phyloP scores from a whole-genome alignment of 2,888 invertebrate genomes.

The Catocala fraxini region DNA sequence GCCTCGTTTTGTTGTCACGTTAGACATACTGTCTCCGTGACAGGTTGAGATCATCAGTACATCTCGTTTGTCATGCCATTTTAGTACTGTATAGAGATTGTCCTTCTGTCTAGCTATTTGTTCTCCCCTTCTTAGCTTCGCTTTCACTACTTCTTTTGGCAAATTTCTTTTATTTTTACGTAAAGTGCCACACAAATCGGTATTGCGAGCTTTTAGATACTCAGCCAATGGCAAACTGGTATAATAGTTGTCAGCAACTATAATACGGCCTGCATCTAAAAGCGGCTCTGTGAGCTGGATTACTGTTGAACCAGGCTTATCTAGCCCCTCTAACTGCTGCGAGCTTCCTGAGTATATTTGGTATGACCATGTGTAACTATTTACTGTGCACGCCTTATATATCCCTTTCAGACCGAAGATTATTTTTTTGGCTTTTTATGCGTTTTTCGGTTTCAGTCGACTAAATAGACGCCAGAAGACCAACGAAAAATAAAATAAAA shows the following conservation, averaged over 20 bases:
- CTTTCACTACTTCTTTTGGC: slow-evolving; percentile 27
- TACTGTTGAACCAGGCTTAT: no score
- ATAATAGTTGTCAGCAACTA: slow-evolving; percentile 37
- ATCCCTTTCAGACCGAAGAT: slow-evolving; percentile 16
- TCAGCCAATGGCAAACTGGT: slow-evolving; percentile 33
- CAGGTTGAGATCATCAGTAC: slow-evolving; percentile 42
- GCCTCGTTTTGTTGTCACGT: slow-evolving; percentile 5
- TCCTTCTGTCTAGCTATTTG: slow-evolving; percentile 35
- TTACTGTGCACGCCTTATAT: slow-evolving; percentile 26
- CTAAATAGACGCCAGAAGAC: no score
- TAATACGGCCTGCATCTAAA: slow-evolving; percentile 31
- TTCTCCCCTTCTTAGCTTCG: slow-evolving; percentile 26
- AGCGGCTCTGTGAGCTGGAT: slow-evolving; percentile 13
- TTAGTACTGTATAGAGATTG: slow-evolving; percentile 38
- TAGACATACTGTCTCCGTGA: slow-evolving; percentile 32
- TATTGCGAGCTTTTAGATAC: slow-evolving; percentile 30
- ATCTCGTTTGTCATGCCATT: slow-evolving; percentile 40
- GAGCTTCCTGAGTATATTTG: no score
- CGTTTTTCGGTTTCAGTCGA: no score
- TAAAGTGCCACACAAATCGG: slow-evolving; percentile 40
- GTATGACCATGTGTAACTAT: slow-evolving; percentile 29
- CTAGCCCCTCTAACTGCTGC: no score
- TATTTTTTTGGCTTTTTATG: no score
- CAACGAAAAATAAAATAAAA: no score
- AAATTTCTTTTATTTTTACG: slow-evolving; percentile 37